Evolutionary conservation across 2,113 vertebrate genomes (phyloP).

Genomic region (Lates calcarifer): DNA sequence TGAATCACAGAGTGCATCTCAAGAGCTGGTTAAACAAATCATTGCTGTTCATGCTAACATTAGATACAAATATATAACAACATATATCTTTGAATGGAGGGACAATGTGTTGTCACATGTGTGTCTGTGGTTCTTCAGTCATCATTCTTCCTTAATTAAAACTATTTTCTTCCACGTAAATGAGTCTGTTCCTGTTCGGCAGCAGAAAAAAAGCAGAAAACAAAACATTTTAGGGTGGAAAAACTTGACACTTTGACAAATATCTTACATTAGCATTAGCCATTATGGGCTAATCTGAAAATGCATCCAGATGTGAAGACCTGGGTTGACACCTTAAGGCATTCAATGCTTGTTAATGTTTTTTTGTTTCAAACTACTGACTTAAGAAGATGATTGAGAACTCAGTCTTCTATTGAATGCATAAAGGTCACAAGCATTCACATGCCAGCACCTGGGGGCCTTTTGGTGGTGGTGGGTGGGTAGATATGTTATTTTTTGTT

Average conservation of each 20-base stretch:
- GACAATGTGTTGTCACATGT: background rate
- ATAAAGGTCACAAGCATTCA: background rate
- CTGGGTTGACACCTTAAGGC: background rate
- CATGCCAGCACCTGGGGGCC: background rate
- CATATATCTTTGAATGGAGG: background rate
- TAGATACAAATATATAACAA: background rate
- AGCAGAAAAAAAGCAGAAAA: background rate
- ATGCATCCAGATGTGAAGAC: slow-evolving; percentile 57
- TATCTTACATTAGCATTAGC: slow-evolving; percentile 7
- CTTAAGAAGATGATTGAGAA: fast-evolving
- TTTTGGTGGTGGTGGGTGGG: slow-evolving; percentile 5
- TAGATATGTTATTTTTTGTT: background rate
- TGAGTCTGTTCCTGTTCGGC: background rate
- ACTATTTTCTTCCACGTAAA: background rate
- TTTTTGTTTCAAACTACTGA: background rate
- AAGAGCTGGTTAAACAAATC: too few species aligned
- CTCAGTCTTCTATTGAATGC: background rate
- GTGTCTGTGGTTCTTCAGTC: background rate
- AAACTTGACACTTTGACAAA: slow-evolving; percentile 46
- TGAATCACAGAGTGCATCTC: too few species aligned
- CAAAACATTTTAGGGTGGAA: background rate
- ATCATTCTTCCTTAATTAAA: background rate
- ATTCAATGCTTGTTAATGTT: too few species aligned
- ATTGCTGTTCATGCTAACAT: background rate
- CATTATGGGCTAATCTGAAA: slow-evolving; percentile 32